These are phyloP conservation scores for Vidua chalybeata DNA, from an alignment of 2,113 vertebrate genomes.

Conservation along the genomic window DNA sequence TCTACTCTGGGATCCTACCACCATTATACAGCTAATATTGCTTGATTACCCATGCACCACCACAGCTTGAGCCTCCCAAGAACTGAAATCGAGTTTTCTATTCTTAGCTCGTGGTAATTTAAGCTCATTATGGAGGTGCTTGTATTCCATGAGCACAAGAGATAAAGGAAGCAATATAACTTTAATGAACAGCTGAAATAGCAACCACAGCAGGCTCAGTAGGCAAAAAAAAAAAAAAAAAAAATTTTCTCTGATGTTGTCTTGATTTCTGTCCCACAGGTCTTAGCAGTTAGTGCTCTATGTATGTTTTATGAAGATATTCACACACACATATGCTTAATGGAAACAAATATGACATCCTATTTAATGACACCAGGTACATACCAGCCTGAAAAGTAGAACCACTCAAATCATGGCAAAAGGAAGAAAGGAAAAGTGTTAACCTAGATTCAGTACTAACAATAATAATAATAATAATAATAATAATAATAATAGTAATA, in stretches of 20 bases:
- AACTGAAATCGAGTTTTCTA: conserved; percentile 68
- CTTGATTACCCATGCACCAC: conserved; percentile 55
- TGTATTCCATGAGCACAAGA: conserved; percentile 60
- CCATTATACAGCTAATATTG: conserved; percentile 46
- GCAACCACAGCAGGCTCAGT: conserved; percentile 30
- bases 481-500: background rate
- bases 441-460: background rate
- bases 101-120: conserved; percentile 65
- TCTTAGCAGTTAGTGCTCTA: background rate
- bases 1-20: conserved; percentile 9
- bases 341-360: background rate
- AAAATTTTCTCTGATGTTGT: conserved; percentile 15
- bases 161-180: conserved; percentile 69
- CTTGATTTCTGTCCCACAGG: conserved; percentile 47
- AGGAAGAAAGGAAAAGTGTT: background rate
- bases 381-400: background rate
- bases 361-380: background rate
- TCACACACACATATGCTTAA: background rate
- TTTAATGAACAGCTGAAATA: conserved; percentile 67
- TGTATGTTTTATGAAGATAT: conserved; percentile 59
- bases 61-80: conserved; percentile 46
- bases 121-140: conserved; percentile 59
- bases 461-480: background rate
- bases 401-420: background rate
- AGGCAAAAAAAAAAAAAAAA: background rate